Evolutionary conservation across 2,888 invertebrate genomes (phyloP).

Genomic region (Biston stratarius): DNA sequence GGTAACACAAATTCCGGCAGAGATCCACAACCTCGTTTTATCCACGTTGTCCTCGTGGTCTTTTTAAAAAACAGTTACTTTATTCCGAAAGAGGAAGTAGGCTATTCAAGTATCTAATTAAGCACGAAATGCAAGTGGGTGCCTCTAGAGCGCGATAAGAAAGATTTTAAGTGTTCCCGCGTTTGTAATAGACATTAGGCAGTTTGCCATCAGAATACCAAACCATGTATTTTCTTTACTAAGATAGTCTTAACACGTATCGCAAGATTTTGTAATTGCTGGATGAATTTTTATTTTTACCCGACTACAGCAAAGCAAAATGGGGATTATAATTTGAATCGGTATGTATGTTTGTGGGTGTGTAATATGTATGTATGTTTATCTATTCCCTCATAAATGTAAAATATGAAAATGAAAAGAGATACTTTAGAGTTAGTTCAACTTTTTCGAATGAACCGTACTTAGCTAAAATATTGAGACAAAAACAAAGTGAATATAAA

Average conservation of each 20-base stretch:
- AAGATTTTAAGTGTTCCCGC: slow-evolving; percentile 21
- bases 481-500: no score
- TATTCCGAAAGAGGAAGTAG: slow-evolving; percentile 2
- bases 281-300: not conserved
- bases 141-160: slow-evolving; percentile 14
- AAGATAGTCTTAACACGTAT: slow-evolving; percentile 19
- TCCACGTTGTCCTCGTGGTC: no score
- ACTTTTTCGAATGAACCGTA: no score
- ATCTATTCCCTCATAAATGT: no score
- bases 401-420: no score
- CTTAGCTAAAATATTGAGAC: no score
- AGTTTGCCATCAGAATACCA: slow-evolving; percentile 25
- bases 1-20: not conserved
- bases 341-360: no score
- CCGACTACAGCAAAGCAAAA: no score
- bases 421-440: no score
- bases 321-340: not conserved
- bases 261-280: slow-evolving; percentile 10
- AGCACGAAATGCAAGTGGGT: slow-evolving; percentile 14
- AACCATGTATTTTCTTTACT: slow-evolving; percentile 12
- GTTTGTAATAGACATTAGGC: slow-evolving; percentile 25
- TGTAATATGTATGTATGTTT: no score
- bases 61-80: not conserved
- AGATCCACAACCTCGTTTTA: not conserved
- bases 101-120: slow-evolving; percentile 19